Evolutionary conservation across 2,797 vertebrate species (phyloP).

Genomic region (Sebastolobus altivelis): DNA sequence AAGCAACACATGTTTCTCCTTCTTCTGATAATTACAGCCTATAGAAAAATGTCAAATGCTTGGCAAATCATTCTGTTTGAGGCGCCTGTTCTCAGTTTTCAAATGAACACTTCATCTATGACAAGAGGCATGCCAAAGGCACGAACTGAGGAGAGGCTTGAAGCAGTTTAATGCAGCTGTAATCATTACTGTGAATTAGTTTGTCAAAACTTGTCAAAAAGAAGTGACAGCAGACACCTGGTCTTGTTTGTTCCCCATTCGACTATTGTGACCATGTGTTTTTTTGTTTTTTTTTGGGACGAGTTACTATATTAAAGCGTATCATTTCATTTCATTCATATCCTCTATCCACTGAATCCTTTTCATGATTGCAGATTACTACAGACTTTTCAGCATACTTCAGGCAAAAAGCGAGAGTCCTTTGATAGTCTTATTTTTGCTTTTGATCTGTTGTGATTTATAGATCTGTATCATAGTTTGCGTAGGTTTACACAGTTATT

Average conservation of each 20-base stretch:
- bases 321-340: conserved; percentile 5
- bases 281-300: conserved; percentile 6
- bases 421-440: not conserved
- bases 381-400: not conserved
- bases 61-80: conserved; percentile 41
- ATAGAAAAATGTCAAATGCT: conserved; percentile 49
- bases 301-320: not conserved
- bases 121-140: conserved; percentile 50
- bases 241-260: conserved; percentile 20
- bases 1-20: conserved; percentile 21
- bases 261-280: not conserved
- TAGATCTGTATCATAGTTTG: not conserved
- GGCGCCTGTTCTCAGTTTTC: conserved; percentile 54
- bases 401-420: not conserved
- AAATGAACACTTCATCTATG: conserved; percentile 55
- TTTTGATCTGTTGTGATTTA: not conserved
- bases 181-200: conserved; percentile 54
- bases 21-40: conserved; percentile 54
- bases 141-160: conserved; percentile 23
- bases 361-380: not conserved
- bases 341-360: not conserved
- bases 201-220: conserved; percentile 44
- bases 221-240: conserved; percentile 55
- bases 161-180: conserved; percentile 51
- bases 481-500: not conserved